Percentiles rank a stretch among this genome's conserved stretches.
Evolutionary conservation across 2,113 vertebrate genomes (phyloP).

Genomic region (Buteo buteo): DNA sequence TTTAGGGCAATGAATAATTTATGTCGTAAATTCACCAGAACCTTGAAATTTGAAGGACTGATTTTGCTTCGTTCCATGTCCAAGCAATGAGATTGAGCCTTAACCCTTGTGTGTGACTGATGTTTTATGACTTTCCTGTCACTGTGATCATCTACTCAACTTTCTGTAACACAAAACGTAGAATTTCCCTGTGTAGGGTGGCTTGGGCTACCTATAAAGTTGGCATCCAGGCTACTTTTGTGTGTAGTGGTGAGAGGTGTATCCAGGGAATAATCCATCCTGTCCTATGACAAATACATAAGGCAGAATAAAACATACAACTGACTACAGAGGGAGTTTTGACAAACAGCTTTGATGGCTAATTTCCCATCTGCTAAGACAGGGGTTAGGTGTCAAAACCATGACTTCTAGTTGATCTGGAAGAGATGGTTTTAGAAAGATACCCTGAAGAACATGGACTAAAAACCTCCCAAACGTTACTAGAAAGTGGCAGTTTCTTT

Average conservation of each 20-base stretch:
- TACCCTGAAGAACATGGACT: neutral
- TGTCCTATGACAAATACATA: neutral
- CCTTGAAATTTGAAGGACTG: conserved; percentile 16
- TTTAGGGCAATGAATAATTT: conserved; percentile 46
- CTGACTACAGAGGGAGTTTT: neutral
- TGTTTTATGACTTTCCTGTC: neutral
- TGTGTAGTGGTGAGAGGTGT: neutral
- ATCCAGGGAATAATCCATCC: neutral
- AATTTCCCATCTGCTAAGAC: neutral
- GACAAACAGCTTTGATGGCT: neutral
- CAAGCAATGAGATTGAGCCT: neutral
- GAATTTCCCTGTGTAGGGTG: neutral
- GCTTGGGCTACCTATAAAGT: neutral
- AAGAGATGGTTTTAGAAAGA: neutral
- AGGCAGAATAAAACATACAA: neutral
- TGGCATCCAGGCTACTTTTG: neutral
- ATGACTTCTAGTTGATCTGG: neutral
- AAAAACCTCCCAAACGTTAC: neutral
- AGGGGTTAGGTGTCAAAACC: neutral
- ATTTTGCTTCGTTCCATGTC: neutral
- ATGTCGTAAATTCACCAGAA: conserved; percentile 4
- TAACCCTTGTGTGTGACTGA: neutral
- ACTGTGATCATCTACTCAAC: neutral
- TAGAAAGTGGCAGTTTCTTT: neutral
- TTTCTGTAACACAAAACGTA: fast-evolving